Percentiles rank a stretch among this genome's conserved stretches.
Conservation (phyloP, 1,140 invertebrate genomes). For the Odontomachus brunneus region DNA sequence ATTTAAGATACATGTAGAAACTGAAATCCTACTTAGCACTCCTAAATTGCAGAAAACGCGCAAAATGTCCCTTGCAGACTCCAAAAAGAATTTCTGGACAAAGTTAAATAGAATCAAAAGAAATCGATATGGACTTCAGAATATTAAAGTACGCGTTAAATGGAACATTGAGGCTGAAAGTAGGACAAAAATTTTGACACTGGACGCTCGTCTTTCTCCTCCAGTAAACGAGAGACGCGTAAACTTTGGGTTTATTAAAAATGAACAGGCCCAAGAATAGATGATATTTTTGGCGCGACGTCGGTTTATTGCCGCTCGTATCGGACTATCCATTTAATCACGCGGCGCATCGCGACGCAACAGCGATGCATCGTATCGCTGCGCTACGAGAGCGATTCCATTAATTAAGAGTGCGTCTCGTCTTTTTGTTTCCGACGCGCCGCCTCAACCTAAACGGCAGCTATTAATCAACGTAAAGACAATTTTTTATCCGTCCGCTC, state of each 20-base stretch:
- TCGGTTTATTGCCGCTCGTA: constrained; percentile 43
- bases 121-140: too few relatives aligned
- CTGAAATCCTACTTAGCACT: too few relatives aligned
- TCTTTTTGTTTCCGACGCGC: constrained; percentile 43
- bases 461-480: constrained; percentile 61
- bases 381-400: constrained; percentile 33
- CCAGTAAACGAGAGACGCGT: not conserved
- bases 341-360: constrained; percentile 10
- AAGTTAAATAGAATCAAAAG: too few relatives aligned
- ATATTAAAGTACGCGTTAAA: too few relatives aligned
- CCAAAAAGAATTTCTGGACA: too few relatives aligned
- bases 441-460: constrained; percentile 43
- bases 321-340: constrained; percentile 51
- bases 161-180: too few relatives aligned
- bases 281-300: constrained; percentile 12
- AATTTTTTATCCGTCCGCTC: constrained; percentile 35
- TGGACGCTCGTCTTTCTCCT: not conserved
- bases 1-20: too few relatives aligned
- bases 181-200: too few relatives aligned
- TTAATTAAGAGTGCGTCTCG: constrained; percentile 58
- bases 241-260: constrained; percentile 14
- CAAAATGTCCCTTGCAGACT: too few relatives aligned
- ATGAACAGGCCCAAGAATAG: constrained; percentile 1
- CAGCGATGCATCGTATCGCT: constrained; percentile 41
- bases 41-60: too few relatives aligned